Conservation (phyloP, 2,888 invertebrate species). For the Timema podura region DNA sequence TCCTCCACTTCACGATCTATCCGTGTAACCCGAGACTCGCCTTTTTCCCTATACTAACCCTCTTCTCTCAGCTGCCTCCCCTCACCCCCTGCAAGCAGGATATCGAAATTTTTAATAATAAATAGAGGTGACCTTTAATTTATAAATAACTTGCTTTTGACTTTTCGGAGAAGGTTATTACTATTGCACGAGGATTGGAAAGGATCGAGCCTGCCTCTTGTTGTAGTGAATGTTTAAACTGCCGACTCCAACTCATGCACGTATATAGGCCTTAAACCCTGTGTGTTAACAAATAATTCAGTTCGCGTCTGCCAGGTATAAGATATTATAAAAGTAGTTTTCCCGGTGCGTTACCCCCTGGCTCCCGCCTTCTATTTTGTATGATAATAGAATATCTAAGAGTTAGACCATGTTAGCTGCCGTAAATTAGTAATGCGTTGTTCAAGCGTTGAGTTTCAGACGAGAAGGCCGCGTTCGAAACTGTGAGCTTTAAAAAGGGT, state of each 20-base stretch:
- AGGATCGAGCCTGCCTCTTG: slow-evolving; percentile 27
- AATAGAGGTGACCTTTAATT: slow-evolving; percentile 30
- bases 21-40: no score
- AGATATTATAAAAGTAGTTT: slow-evolving; percentile 30
- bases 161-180: slow-evolving; percentile 30
- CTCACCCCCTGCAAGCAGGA: slow-evolving; percentile 20
- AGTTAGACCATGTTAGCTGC: slow-evolving; percentile 30
- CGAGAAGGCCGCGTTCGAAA: slow-evolving; percentile 21
- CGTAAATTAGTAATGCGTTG: slow-evolving; percentile 31
- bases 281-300: slow-evolving; percentile 26
- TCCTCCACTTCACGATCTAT: no score
- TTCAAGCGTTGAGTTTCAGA: slow-evolving; percentile 21
- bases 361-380: slow-evolving; percentile 29
- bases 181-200: slow-evolving; percentile 30
- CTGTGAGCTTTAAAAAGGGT: slow-evolving; percentile 5
- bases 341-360: not conserved
- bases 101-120: slow-evolving; percentile 31
- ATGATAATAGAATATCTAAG: slow-evolving; percentile 34
- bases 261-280: slow-evolving; percentile 24
- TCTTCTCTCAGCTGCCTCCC: not conserved
- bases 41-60: no score
- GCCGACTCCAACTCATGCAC: slow-evolving; percentile 25
- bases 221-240: slow-evolving; percentile 32
- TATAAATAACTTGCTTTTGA: slow-evolving; percentile 33
- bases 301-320: slow-evolving; percentile 28